Base-by-base conservation (phyloP, 64 coral and sea anemone species). In the Porites australiensis region DNA sequence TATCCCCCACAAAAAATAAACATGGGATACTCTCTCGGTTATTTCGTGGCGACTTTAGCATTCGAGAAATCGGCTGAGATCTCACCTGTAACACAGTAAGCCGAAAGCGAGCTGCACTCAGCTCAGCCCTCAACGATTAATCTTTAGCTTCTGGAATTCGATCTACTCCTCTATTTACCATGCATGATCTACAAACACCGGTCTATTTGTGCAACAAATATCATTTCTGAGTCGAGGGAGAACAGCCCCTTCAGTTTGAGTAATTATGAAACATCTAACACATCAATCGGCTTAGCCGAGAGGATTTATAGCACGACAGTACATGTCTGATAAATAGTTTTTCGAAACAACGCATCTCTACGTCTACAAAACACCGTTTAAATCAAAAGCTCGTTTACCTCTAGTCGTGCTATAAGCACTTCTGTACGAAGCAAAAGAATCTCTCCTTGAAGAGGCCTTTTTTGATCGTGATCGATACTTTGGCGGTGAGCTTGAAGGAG, bases 391-490 rank as follows among this genome's bases (percentile, higher is more conserved):
- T 74, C 52, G 6, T 53, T 85, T 97, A 97, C 95, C 95, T 97
- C 88, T 45, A 50, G 70, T 76, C 23, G 82, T 82, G 4, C 88
- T 88, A 75, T 97, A 97, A 46, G 92, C 82, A 72, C 95, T 97
- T 75, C 88, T 80, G 50, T 97, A 97, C 11, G 95, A 97, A 55
- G 67, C 64, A 83, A 94, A 60, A 21, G 95, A 97, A 77, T 88
- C 81, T 77, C 76, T 90, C 48, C 95, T 72, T 44, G 82, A 54
- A 50, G 71, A 78, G 6, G 75, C 85, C 64, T 87, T 70, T 69
- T 86, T 83, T 1, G 81, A 67, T 2, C 62, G 59, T 4, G 79
- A 82, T 64, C 79, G 81, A 13, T 83, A 21, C 18, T 83, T 83
- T 50, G 81, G 81, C 18, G 81, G 81, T 8, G 81, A 68, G 45